Evolutionary conservation across 2,113 vertebrate genomes (phyloP).

Genomic region (Melanocharis versteri): DNA sequence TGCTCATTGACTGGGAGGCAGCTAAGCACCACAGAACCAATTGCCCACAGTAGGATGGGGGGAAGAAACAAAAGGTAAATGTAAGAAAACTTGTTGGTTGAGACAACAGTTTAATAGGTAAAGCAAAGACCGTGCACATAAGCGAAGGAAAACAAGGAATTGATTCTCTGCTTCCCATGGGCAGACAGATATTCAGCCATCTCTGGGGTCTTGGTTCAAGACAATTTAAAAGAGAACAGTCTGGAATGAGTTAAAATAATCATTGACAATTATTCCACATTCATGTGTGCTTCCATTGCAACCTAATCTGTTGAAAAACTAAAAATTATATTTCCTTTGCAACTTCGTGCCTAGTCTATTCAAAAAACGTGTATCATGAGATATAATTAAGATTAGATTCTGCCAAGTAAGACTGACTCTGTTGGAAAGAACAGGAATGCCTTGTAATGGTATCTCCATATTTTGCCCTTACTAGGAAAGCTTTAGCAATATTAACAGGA

Average conservation of each 20-base stretch:
- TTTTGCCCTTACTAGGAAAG: background rate
- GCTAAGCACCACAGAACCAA: background rate
- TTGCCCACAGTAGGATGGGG: background rate
- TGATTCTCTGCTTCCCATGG: background rate
- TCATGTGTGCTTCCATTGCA: background rate
- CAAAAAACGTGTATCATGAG: background rate
- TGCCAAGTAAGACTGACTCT: background rate
- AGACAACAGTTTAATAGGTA: background rate
- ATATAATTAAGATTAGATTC: background rate
- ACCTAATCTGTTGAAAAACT: background rate
- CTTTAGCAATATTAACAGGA: background rate
- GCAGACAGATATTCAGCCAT: background rate
- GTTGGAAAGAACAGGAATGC: background rate
- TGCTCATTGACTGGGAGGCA: background rate
- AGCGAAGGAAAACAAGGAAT: background rate
- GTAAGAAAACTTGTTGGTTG: background rate
- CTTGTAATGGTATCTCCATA: background rate
- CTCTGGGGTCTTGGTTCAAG: background rate
- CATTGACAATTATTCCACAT: background rate
- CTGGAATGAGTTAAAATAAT: background rate
- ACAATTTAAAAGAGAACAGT: background rate
- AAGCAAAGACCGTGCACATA: rapidly evolving
- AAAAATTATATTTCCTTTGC: background rate
- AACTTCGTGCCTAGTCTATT: background rate
- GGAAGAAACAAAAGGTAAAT: background rate